These are phyloP conservation scores for Temnothorax ravouxi DNA, from an alignment of 2,888 invertebrate genomes.

Conservation along the genomic window DNA sequence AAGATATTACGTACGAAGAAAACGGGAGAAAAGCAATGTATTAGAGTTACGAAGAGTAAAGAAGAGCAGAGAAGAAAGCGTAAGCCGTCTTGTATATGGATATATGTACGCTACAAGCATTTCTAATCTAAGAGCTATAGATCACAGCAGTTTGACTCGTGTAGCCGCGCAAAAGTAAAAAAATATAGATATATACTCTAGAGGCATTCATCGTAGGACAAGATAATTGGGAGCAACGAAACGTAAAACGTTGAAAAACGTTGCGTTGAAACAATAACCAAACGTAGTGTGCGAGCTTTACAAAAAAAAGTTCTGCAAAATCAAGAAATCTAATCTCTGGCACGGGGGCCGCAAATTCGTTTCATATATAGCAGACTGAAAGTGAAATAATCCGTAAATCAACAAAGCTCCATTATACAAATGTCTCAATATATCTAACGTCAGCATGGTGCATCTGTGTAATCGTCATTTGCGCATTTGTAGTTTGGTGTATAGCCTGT, in stretches of 20 bases:
- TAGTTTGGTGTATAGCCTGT: constrained; percentile 79
- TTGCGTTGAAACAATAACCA: background rate
- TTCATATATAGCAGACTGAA: constrained; percentile 8
- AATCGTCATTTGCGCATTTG: constrained; percentile 79
- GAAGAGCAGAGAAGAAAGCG: constrained; percentile 60
- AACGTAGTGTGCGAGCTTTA: background rate
- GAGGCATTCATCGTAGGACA: background rate
- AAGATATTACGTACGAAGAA: constrained; percentile 5
- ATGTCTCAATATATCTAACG: constrained; percentile 46
- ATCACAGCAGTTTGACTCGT: constrained; percentile 11
- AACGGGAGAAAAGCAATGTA: constrained; percentile 50
- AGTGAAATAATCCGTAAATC: constrained; percentile 11
- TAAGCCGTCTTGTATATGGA: constrained; percentile 58
- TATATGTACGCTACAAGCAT: constrained; percentile 63
- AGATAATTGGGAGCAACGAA: background rate
- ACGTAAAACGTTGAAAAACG: background rate
- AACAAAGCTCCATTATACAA: constrained; percentile 43
- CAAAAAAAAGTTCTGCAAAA: background rate
- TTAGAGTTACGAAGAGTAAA: constrained; percentile 50
- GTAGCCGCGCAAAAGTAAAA: background rate
- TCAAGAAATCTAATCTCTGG: constrained; percentile 11
- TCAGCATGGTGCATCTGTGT: constrained; percentile 45
- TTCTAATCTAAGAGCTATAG: constrained; percentile 40
- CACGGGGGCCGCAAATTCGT: background rate
- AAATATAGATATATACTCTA: background rate